Evolutionary conservation across 2,888 invertebrate species (phyloP).

Genomic region (Ecdyonurus torrentis): DNA sequence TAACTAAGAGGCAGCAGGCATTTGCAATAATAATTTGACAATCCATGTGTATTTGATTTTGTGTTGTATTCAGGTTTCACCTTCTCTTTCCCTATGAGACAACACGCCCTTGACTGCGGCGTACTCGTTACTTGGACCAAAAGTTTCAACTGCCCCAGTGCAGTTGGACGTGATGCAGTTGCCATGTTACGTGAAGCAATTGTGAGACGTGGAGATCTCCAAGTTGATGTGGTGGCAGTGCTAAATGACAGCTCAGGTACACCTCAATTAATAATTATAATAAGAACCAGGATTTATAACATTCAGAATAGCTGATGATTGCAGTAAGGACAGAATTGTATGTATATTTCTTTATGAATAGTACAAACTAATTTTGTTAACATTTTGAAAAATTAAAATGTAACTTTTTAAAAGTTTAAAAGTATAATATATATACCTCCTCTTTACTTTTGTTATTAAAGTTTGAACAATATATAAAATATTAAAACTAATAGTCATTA

Average conservation of each 20-base stretch:
- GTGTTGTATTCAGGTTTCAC: slow-evolving; percentile 47
- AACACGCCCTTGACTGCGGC: slow-evolving; percentile 53
- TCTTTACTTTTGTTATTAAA: too few relatives aligned
- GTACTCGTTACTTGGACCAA: slow-evolving; percentile 71
- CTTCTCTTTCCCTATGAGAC: slow-evolving; percentile 70
- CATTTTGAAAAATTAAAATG: too few relatives aligned
- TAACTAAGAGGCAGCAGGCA: neutral
- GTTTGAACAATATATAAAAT: too few relatives aligned
- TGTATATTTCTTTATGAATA: too few relatives aligned
- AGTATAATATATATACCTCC: too few relatives aligned
- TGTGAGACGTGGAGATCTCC: slow-evolving; percentile 31
- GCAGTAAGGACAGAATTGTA: too few relatives aligned
- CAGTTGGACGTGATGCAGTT: slow-evolving; percentile 51
- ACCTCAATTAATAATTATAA: neutral
- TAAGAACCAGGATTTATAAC: too few relatives aligned
- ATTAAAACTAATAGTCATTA: too few relatives aligned
- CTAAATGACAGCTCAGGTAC: slow-evolving; percentile 56
- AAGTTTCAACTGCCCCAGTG: slow-evolving; percentile 57
- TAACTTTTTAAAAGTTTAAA: too few relatives aligned
- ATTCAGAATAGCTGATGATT: too few relatives aligned
- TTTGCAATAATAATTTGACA: neutral
- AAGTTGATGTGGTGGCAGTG: slow-evolving; percentile 52
- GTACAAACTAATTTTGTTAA: too few relatives aligned
- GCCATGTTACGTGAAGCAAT: slow-evolving; percentile 47
- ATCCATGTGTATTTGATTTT: neutral